Evolutionary conservation across 2,888 invertebrate genomes (phyloP), one percentile per base, ranked within the genome.

Genomic region (Coenonympha glycerion): DNA sequence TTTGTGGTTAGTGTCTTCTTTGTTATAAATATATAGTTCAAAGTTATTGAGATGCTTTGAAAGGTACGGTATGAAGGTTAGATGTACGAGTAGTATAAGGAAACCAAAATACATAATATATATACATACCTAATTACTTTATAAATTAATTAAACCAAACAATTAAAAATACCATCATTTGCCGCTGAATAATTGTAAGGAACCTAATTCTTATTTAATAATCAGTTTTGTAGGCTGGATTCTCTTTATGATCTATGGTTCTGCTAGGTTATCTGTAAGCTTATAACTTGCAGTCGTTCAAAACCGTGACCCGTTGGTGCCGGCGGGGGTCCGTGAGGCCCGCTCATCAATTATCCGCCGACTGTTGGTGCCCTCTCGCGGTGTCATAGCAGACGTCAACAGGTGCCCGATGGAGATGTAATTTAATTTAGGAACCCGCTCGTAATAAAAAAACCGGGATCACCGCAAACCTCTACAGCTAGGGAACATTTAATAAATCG

Each of bases 291-390:
- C 28, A 28, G 47, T 4, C 15, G 6, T 9, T 6, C 33, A 33
- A 16, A 55, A 58, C 51, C 68, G 57, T 71, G 73, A 69, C 71
- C 70, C 73, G 60, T 52, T 37, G 48, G 53, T 56, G 61, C 61
- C 73, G 62, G 64, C 72, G 68, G 79, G 79, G 76, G 76, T 74
- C 71, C 75, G 52, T 47, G 62, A 58, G 64, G 61, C 65, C 64
- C 65, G 68, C 69, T 73, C 79, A 76, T 79, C 77, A 75, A 79
- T 79, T 74, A 53, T 37, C 63, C 24, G 55, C 57, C 58, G 49
- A 52, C 59, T 58, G 61, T 57, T 57, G 61, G 53, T 55, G 59
- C 60, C 56, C 54, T 55, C 58, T 47, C 44, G 41, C 40, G 49
- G 56, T 56, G 58, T 59, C 62, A 55, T 59, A 53, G 61, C 60